These are phyloP conservation scores for Listrodromus nycthemerus DNA, from an alignment of 2,888 invertebrate genomes.

Conservation along the genomic window DNA sequence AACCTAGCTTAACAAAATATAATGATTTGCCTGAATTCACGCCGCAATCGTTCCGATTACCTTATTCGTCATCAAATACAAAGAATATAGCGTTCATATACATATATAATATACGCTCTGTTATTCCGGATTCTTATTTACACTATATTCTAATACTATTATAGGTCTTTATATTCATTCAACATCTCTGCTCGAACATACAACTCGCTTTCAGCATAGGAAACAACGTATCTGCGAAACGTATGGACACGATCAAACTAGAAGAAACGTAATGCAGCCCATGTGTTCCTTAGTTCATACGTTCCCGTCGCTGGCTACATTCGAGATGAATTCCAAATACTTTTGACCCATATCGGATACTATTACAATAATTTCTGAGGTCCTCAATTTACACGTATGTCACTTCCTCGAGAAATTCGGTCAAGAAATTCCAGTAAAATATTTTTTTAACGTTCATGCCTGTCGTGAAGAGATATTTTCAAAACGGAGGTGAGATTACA, in stretches of 20 bases:
- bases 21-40: conserved; percentile 8
- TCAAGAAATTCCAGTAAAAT: no score
- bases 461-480: background rate
- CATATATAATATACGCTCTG: conserved; percentile 5
- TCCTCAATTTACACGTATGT: no score
- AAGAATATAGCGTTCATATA: conserved; percentile 9
- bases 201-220: background rate
- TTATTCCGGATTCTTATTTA: background rate
- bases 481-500: background rate
- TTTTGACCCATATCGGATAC: background rate
- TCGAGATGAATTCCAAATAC: background rate
- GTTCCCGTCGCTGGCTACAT: background rate
- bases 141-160: background rate
- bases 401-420: no score
- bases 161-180: background rate
- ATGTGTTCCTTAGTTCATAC: background rate
- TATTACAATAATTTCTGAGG: background rate
- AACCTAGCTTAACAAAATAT: conserved; percentile 2
- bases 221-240: background rate
- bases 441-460: background rate
- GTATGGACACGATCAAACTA: background rate
- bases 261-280: background rate
- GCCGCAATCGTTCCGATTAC: background rate
- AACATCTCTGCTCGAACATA: background rate
- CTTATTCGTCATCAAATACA: background rate